Evolutionary conservation across 2,888 invertebrate species (phyloP).

Genomic region (Nomada ruficornis): DNA sequence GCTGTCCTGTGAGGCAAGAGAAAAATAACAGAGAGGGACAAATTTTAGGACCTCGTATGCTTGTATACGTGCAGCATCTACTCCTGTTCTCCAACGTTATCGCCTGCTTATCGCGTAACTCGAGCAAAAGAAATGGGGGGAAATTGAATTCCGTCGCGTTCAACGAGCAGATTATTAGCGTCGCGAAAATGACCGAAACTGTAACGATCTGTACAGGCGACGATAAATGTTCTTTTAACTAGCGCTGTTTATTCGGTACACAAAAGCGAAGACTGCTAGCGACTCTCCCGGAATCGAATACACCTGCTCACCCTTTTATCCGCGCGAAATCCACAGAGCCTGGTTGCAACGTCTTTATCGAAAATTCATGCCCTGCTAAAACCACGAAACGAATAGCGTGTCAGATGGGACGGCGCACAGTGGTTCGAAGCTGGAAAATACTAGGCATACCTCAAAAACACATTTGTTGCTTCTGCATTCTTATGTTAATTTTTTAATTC

Average conservation of each 20-base stretch:
- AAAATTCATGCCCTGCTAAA: slow-evolving; percentile 1
- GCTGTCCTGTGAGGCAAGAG: not conserved
- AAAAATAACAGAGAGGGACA: not conserved
- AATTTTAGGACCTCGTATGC: slow-evolving; percentile 10
- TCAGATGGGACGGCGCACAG: slow-evolving; percentile 22
- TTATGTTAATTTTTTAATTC: too few relatives aligned
- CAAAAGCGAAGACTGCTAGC: too few relatives aligned
- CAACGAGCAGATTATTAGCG: not conserved
- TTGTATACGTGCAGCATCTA: not conserved
- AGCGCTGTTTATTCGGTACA: not conserved
- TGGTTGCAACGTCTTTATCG: not conserved
- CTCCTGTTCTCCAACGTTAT: slow-evolving; percentile 34
- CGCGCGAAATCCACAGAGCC: not conserved
- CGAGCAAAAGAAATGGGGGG: not conserved
- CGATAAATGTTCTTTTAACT: not conserved
- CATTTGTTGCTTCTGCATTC: too few relatives aligned
- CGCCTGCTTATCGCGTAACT: slow-evolving; percentile 19
- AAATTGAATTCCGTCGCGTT: slow-evolving; percentile 25
- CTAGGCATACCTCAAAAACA: too few relatives aligned
- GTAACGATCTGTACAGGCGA: slow-evolving; percentile 3
- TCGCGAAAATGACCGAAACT: not conserved
- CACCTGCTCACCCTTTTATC: too few relatives aligned
- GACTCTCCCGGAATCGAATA: not conserved
- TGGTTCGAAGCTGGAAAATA: too few relatives aligned
- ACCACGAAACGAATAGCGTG: slow-evolving; percentile 25